Base-by-base conservation (phyloP, 2,888 invertebrate genomes). In the Sarcophaga caerulescens region DNA sequence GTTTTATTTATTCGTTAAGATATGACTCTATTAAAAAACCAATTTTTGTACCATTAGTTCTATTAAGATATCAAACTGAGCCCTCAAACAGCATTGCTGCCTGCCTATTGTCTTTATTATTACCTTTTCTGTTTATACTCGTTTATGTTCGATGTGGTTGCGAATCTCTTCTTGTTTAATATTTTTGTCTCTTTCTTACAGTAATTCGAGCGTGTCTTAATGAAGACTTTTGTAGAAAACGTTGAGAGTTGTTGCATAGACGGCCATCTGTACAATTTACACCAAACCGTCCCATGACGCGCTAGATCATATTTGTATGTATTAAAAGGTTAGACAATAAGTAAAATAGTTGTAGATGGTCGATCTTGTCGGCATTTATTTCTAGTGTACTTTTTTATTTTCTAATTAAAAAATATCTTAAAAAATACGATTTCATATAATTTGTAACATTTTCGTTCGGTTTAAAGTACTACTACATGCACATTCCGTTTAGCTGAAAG, bases 31-130 rank as follows among this genome's bases (percentile, higher is more conserved):
- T 76, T 81, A 81, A 81, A 57, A 76, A 68, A 81, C 45, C n/a
- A 66, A 23, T n/a, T 52, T 69, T 62, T 81, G 74, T 75, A 65
- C 70, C 75, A 63, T 75, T 75, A 75, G 70, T 65, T 76, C 74
- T 81, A 81, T 81, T 76, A 70, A 81, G 81, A 76, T 75, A 75
- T 81, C 81, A 81, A 76, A 76, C 75, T 45, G 57, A 75, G 45
- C 23, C 69, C 75, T 81, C 75, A 70, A 57, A 81, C 69, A 70
- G 63, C 69, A 62, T 68, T 45, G 62, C 44, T 81, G 62, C 19
- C 19, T 60, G 17, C 3, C n/a, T 60, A n/a, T 60, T 19, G 19
- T 60, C 10, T 17, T 60, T 19, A 5, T 60, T 60, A 60, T 19
- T 57, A 23, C 23, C 6, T 66, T 23, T 66, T 35, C 25, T 66